Conservation (phyloP, 2,888 invertebrate species). For the Phania funesta region DNA sequence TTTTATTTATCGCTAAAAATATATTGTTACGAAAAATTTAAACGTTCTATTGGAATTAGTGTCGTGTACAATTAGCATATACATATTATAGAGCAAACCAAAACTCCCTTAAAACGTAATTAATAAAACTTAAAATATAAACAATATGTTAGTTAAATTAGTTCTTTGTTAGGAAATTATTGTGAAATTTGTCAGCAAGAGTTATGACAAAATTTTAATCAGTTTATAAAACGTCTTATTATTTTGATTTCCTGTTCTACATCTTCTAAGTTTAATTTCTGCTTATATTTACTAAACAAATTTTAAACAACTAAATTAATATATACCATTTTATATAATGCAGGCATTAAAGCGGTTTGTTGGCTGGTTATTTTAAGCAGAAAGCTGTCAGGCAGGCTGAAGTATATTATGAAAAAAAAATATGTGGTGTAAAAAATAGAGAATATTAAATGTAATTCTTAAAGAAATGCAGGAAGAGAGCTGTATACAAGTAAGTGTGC, state of each 20-base stretch:
- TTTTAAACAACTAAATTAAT: slow-evolving; percentile 65
- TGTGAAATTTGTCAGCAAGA: background rate
- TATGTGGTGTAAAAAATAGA: slow-evolving; percentile 47
- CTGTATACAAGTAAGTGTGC: slow-evolving; percentile 55
- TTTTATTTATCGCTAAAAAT: slow-evolving; percentile 39
- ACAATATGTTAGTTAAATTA: slow-evolving; percentile 4
- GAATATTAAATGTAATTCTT: slow-evolving; percentile 56
- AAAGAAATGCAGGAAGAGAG: slow-evolving; percentile 48
- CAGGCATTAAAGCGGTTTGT: slow-evolving; percentile 73
- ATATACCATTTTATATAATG: slow-evolving; percentile 74
- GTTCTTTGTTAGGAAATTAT: slow-evolving; percentile 44
- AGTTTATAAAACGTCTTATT: background rate
- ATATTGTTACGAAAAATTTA: slow-evolving; percentile 2
- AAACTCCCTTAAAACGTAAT: slow-evolving; percentile 32
- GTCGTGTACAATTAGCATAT: slow-evolving; percentile 7
- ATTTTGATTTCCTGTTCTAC: slow-evolving; percentile 43
- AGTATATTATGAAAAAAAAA: slow-evolving; percentile 49
- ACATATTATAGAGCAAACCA: slow-evolving; percentile 3
- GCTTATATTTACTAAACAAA: slow-evolving; percentile 36
- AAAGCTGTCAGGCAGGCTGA: slow-evolving; percentile 69
- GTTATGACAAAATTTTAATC: background rate
- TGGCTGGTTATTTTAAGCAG: slow-evolving; percentile 70
- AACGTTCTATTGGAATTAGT: slow-evolving; percentile 20
- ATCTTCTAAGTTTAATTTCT: slow-evolving; percentile 45
- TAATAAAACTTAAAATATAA: slow-evolving; percentile 40